Evolutionary conservation across 2,113 vertebrate genomes (phyloP).

Genomic region (Diadophis punctatus): DNA sequence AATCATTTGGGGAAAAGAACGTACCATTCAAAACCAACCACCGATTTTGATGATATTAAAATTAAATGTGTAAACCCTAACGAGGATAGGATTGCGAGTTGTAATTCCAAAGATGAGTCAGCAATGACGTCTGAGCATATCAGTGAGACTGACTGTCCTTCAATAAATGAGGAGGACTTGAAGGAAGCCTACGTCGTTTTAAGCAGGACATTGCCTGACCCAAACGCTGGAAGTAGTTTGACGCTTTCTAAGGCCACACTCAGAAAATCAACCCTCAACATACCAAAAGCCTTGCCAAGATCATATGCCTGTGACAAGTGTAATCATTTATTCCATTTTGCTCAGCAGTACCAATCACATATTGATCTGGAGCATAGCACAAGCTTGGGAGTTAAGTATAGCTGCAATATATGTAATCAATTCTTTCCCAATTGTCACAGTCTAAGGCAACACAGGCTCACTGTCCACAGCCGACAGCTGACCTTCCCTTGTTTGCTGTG

Average conservation of each 20-base stretch:
- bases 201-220: neutral
- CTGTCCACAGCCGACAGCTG: neutral
- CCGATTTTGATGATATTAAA: neutral
- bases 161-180: neutral
- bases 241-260: neutral
- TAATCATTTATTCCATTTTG: neutral
- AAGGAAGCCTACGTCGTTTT: slow-evolving; percentile 13
- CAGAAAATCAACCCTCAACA: neutral
- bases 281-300: neutral
- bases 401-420: slow-evolving; percentile 35
- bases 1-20: slow-evolving; percentile 51
- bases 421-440: slow-evolving; percentile 39
- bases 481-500: slow-evolving; percentile 37
- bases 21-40: slow-evolving; percentile 14
- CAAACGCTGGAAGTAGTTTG: slow-evolving; percentile 13
- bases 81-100: neutral
- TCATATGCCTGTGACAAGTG: neutral
- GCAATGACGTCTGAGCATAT: neutral
- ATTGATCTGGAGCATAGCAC: slow-evolving; percentile 12
- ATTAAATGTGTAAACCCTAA: neutral
- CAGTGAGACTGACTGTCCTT: rapidly evolving
- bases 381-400: slow-evolving; percentile 20
- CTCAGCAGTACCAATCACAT: slow-evolving; percentile 28
- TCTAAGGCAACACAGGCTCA: slow-evolving; percentile 40
- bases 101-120: neutral